Conservation (phyloP, 2,113 vertebrate genomes). For the Amphiprion ocellaris region DNA sequence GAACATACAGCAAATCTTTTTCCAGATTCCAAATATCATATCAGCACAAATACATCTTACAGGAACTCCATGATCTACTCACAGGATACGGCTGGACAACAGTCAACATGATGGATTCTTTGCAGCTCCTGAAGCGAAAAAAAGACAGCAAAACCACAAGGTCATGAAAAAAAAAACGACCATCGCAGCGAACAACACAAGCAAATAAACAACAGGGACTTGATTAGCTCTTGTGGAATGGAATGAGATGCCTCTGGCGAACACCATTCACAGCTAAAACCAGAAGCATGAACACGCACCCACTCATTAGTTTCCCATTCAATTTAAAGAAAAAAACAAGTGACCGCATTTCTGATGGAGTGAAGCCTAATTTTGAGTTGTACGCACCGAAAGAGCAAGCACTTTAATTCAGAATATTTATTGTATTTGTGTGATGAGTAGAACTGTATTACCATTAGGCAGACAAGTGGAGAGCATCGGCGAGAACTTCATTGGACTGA, state of each 20-base stretch:
- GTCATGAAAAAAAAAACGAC: not conserved
- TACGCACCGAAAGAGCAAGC: not conserved
- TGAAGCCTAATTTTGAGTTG: not conserved
- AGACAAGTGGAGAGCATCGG: conserved; percentile 1
- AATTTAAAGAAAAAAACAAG: not conserved
- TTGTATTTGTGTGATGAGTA: not conserved
- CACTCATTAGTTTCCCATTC: conserved; percentile 21
- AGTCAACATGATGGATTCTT: conserved; percentile 96
- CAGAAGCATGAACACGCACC: not conserved
- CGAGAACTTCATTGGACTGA: not conserved
- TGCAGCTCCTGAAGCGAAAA: conserved; percentile 92
- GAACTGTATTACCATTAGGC: conserved; percentile 8
- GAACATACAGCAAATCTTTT: no score
- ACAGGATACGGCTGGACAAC: conserved; percentile 97
- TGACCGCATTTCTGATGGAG: not conserved
- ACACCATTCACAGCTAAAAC: conserved; percentile 10
- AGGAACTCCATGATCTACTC: conserved; percentile 76
- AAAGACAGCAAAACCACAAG: conserved; percentile 37
- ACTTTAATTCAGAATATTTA: conserved; percentile 10
- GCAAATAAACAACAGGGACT: conserved; percentile 26
- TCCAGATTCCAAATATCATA: no score
- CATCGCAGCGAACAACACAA: not conserved
- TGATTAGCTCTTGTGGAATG: conserved; percentile 43
- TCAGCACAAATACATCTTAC: not conserved
- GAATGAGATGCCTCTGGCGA: conserved; percentile 44